A percentile compares a stretch with the other conserved stretches of the same genome.
Evolutionary conservation across 2,888 invertebrate genomes (phyloP).

Genomic region (Drosophila falleni): DNA sequence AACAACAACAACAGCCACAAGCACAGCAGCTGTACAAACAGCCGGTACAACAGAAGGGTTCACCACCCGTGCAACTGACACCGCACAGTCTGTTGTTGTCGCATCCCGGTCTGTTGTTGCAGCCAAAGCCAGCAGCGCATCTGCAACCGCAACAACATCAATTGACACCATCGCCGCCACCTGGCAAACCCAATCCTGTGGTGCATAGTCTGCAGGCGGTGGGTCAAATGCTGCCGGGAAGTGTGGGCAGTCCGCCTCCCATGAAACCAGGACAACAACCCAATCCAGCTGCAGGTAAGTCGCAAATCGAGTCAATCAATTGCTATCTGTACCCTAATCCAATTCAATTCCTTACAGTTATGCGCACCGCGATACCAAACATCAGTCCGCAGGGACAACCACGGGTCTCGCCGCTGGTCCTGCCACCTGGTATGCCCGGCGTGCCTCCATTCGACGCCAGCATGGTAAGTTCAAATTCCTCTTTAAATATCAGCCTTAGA

Average conservation of each 20-base stretch:
- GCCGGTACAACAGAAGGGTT: constrained; percentile 69
- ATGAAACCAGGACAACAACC: constrained; percentile 71
- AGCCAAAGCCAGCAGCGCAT: constrained; percentile 75
- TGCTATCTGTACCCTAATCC: too few species aligned
- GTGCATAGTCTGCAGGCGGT: constrained; percentile 76
- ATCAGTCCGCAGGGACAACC: constrained; percentile 88
- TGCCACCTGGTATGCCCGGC: constrained; percentile 87
- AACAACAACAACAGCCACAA: constrained; percentile 58
- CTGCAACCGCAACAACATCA: constrained; percentile 82
- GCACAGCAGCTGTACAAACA: constrained; percentile 76
- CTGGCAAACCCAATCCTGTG: constrained; percentile 82
- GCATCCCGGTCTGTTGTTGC: constrained; percentile 76
- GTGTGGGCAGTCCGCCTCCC: constrained; percentile 87
- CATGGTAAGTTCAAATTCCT: constrained; percentile 88
- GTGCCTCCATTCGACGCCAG: constrained; percentile 88
- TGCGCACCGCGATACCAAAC: constrained; percentile 87
- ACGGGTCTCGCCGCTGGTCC: constrained; percentile 86
- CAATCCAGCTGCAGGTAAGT: constrained; percentile 85
- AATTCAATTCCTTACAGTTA: constrained; percentile 42
- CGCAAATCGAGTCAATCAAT: neutral
- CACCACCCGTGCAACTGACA: constrained; percentile 65
- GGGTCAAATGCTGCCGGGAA: constrained; percentile 85
- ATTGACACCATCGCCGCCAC: constrained; percentile 80
- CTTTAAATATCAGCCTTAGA: neutral
- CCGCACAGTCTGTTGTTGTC: constrained; percentile 80